A percentile compares a stretch with the other conserved stretches of the same genome.
Evolutionary conservation across 1,140 invertebrate genomes (phyloP).

Genomic region (Charaxes varanes): DNA sequence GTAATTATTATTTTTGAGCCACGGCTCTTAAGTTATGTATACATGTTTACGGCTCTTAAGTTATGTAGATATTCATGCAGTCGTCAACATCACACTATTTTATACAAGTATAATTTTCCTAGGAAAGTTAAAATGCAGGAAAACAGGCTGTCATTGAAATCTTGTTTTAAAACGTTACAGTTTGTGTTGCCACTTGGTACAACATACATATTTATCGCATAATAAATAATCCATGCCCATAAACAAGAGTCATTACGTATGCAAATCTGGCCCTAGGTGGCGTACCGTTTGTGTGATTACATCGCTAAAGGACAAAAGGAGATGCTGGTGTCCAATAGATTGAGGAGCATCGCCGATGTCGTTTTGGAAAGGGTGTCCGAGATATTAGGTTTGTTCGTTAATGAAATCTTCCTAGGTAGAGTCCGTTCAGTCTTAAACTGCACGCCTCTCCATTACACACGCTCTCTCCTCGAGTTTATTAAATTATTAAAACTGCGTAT

Average conservation of each 20-base stretch:
- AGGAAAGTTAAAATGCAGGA: slow-evolving; percentile 8
- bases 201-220: slow-evolving; percentile 10
- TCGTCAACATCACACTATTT: no score
- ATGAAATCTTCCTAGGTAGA: no score
- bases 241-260: slow-evolving; percentile 10
- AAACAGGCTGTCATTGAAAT: slow-evolving; percentile 7
- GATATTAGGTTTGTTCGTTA: slow-evolving; percentile 46
- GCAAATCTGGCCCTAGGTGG: slow-evolving; percentile 37
- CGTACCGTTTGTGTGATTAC: slow-evolving; percentile 62
- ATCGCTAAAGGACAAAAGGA: slow-evolving; percentile 60
- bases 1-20: no score
- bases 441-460: no score
- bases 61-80: no score
- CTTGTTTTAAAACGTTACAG: slow-evolving; percentile 2
- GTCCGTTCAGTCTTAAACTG: no score
- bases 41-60: no score
- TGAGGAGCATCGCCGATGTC: slow-evolving; percentile 62
- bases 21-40: no score
- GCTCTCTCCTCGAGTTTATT: no score
- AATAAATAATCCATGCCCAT: slow-evolving; percentile 12
- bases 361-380: slow-evolving; percentile 63
- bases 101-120: not conserved
- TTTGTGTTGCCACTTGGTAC: slow-evolving; percentile 11
- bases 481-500: no score
- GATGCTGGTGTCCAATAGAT: slow-evolving; percentile 55